These are phyloP conservation scores for Paramormyrops hopkinsi DNA, from an alignment of 2,797 vertebrate genomes.

Conservation along the genomic window DNA sequence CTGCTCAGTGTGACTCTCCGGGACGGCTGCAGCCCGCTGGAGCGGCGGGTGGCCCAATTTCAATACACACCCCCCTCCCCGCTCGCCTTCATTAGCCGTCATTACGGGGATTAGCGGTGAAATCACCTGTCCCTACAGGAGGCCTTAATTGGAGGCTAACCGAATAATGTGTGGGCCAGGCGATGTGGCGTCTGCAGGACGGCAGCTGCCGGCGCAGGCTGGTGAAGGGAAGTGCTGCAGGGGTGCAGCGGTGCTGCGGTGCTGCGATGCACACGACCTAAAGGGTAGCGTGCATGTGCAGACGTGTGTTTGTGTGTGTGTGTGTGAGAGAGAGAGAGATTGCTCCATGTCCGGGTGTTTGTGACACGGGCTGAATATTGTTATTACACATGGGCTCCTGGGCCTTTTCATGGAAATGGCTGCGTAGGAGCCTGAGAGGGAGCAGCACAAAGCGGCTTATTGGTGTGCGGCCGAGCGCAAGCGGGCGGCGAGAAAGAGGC, in stretches of 20 bases:
- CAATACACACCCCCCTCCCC: background rate
- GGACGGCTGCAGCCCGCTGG: background rate
- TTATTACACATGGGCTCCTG: background rate
- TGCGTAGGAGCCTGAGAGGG: conserved; percentile 30
- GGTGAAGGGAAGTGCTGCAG: background rate
- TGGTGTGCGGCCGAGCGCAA: background rate
- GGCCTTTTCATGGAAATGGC: background rate
- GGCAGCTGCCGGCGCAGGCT: background rate
- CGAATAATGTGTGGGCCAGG: background rate
- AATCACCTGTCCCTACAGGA: background rate
- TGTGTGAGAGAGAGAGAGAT: background rate
- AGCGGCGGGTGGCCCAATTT: background rate
- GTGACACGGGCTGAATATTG: background rate
- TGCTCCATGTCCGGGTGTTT: background rate
- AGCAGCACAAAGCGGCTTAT: conserved; percentile 28
- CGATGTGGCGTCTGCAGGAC: background rate
- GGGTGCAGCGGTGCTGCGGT: background rate
- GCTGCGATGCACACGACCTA: background rate
- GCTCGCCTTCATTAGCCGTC: background rate
- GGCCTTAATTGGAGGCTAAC: background rate
- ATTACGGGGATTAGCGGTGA: background rate
- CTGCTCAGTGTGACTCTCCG: background rate
- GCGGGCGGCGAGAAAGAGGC: background rate
- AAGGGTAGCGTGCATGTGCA: background rate
- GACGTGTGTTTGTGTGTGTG: too few species aligned